Evolutionary conservation across 2,113 vertebrate species (phyloP), one percentile per base, ranked within the genome.

Genomic region (Morone chrysops): DNA sequence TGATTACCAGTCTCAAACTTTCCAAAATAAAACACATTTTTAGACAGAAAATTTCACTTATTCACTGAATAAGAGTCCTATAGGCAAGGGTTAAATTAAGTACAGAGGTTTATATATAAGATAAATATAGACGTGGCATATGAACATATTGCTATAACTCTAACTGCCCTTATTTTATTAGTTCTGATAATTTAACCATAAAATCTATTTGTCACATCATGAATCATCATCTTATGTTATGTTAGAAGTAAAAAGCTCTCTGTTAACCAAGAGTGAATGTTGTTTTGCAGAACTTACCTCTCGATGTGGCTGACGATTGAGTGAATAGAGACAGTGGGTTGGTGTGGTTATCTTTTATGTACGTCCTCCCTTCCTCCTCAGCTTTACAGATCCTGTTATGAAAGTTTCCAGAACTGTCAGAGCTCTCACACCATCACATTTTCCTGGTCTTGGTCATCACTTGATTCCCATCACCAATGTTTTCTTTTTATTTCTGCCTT

Each of bases 261-360:
- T 72, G 17, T 70, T 57, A 74, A 68, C 0, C 2, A 56, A 50
- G 38, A 20, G 43, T 61, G 4, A 8, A 10, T 73, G 75, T 20
- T 14, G 4, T 66, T 57, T 70, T 59, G 59, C 10, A 71, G 69
- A 83, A 76, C 94, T 89, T 88, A 94, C 94, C 93, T 92, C 57
- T 20, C 2, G 74, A 50, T 5, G 76, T 41, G 1, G 41, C 57
- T 47, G 87, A 45, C 4, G 57, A 57, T 43, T 8, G 43, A 82
- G 22, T 81, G 72, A 86, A 72, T 16, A 45, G 31, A 83, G 57
- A 75, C n/a, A 31, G 62, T 0, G 45, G 25, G 65, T 20, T 62
- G 22, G 50, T 56, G 70, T 5, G 25, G 71, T 70, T 70, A 70
- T 86, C 78, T 87, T 87, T 82, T 85, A 88, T 84, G 73, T 41